These are phyloP conservation scores for Labeo calbasu DNA, from an alignment of 2,797 vertebrate genomes.

Conservation along the genomic window DNA sequence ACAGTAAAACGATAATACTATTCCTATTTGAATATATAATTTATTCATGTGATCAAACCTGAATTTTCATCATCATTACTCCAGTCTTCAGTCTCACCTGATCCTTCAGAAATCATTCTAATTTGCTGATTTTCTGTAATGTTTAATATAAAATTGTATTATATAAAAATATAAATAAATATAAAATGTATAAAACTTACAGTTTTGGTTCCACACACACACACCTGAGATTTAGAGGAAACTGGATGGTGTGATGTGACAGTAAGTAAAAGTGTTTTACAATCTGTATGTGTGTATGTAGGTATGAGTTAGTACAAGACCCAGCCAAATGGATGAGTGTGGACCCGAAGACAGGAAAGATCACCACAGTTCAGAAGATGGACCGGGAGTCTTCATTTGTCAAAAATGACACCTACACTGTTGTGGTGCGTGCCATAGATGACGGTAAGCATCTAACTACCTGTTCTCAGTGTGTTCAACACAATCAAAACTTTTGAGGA, in stretches of 20 bases:
- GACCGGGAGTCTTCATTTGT: conserved; percentile 81
- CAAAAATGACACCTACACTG: conserved; percentile 71
- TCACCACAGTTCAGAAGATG: conserved; percentile 74
- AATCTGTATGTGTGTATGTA: conserved; percentile 55
- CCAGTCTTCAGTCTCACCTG: too few relatives aligned
- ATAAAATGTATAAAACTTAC: background rate
- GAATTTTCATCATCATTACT: too few relatives aligned
- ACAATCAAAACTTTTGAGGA: background rate
- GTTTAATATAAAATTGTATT: background rate
- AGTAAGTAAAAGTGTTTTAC: background rate
- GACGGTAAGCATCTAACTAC: conserved; percentile 69
- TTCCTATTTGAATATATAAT: too few relatives aligned
- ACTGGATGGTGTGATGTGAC: background rate
- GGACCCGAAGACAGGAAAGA: conserved; percentile 76
- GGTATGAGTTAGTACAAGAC: conserved; percentile 75
- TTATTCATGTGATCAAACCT: too few relatives aligned
- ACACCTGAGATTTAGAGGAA: background rate
- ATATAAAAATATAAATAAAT: background rate
- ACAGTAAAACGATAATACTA: background rate
- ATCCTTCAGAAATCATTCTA: too few relatives aligned
- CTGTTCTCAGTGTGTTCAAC: background rate
- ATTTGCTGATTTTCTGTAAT: too few relatives aligned
- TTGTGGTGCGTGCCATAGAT: conserved; percentile 75
- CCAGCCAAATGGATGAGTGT: conserved; percentile 76
- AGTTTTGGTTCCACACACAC: background rate